Percentiles rank a stretch among this genome's conserved stretches.
These are phyloP conservation scores for Otolemur garnettii DNA, from an alignment of 2,113 vertebrate species.

Conservation along the genomic window DNA sequence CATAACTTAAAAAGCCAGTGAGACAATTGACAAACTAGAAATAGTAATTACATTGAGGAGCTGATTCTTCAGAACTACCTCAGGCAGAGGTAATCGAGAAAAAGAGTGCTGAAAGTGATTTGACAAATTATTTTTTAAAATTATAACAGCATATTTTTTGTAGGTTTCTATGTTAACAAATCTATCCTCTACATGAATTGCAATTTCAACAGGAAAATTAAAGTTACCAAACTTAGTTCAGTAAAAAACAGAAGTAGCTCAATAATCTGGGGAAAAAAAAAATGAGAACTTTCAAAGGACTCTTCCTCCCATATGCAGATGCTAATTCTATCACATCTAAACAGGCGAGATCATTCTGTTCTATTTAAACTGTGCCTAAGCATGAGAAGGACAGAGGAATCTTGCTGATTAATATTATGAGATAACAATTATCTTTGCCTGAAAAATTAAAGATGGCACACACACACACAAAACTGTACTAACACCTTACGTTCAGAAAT, in stretches of 20 bases:
- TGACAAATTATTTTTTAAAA: conserved; percentile 1
- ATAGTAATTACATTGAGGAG: neutral
- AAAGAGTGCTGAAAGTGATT: neutral
- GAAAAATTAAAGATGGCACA: conserved; percentile 6
- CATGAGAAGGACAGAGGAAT: neutral
- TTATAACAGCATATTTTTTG: neutral
- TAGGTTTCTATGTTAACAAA: neutral
- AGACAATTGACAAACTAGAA: neutral
- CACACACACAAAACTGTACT: neutral
- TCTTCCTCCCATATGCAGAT: neutral
- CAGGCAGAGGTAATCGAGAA: neutral
- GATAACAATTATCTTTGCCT: neutral
- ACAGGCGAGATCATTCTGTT: neutral
- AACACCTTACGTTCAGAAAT: neutral
- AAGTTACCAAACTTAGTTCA: conserved; percentile 32
- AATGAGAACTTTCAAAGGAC: conserved; percentile 57
- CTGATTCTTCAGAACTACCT: neutral
- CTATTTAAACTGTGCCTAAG: neutral
- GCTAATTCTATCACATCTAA: neutral
- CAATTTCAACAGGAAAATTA: conserved; percentile 33
- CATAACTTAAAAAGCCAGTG: neutral
- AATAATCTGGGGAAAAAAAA: conserved; percentile 6
- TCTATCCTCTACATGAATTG: conserved; percentile 16
- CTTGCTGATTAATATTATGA: conserved; percentile 24
- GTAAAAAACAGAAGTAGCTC: neutral